Evolutionary conservation across 2,888 invertebrate genomes (phyloP).

Genomic region (Hemithea aestivaria): DNA sequence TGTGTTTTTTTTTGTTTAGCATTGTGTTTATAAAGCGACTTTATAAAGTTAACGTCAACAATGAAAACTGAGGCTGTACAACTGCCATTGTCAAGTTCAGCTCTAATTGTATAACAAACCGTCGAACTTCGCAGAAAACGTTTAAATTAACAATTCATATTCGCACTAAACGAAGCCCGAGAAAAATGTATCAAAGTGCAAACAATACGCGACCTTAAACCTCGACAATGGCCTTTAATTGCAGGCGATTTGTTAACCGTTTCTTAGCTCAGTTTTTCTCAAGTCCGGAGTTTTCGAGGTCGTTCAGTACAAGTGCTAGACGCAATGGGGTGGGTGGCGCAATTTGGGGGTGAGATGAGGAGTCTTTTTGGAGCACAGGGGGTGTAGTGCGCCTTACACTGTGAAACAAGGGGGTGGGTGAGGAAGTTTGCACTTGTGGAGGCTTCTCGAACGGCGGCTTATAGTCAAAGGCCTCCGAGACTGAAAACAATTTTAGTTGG

Average conservation of each 20-base stretch:
- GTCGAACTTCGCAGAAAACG: constrained; percentile 5
- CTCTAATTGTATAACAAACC: constrained; percentile 12
- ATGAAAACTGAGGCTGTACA: constrained; percentile 6
- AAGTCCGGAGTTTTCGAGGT: constrained; percentile 61
- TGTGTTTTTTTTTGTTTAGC: too few relatives aligned
- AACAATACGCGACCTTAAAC: constrained; percentile 36
- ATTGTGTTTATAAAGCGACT: too few relatives aligned
- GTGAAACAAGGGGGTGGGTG: constrained; percentile 26
- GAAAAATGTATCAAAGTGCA: constrained; percentile 30
- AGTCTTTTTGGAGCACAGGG: constrained; percentile 8
- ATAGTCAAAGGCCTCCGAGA: constrained; percentile 33
- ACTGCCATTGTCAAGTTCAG: constrained; percentile 2
- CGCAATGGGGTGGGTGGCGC: constrained; percentile 40
- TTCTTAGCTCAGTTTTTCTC: constrained; percentile 24
- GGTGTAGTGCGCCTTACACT: constrained; percentile 36
- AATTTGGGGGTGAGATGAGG: constrained; percentile 16
- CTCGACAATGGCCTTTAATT: constrained; percentile 41
- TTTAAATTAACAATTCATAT: constrained; percentile 11
- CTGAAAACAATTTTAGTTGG: constrained; percentile 22
- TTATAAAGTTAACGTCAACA: neutral
- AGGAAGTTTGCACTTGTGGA: constrained; percentile 53
- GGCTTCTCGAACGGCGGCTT: constrained; percentile 42
- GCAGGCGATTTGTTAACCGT: constrained; percentile 32
- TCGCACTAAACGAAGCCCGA: constrained; percentile 19
- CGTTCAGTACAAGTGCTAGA: constrained; percentile 58